Base-by-base conservation (phyloP, 2,888 invertebrate species). In the Myathropa florea region DNA sequence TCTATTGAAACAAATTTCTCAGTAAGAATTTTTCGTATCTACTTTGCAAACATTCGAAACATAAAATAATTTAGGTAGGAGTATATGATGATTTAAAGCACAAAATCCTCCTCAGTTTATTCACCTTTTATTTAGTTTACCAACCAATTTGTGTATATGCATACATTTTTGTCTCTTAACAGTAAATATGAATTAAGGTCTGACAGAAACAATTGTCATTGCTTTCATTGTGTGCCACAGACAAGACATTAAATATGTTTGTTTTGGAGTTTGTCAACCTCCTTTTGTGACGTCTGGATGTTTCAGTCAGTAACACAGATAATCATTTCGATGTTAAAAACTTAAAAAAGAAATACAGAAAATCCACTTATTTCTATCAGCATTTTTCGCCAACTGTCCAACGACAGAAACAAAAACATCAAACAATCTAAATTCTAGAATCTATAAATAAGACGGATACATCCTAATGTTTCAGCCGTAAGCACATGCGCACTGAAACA, bases 401-500 rank as follows among this genome's bases (percentile, higher is more conserved):
- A 18, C 18, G 55, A 26, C 26, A 65, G 30, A 65, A 46, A 65
- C 64, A 72, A 63, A 46, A 79, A 24, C 53, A 61, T 55, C 60
- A 81, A 70, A 64, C 39, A 36, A 78, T 23, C 57, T 59, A 28
- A 68, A 73, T 73, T 60, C 67, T 63, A 21, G 33, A 24, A 7
- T 81, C 76, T 81, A 80, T 67, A 84, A 84, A 84, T 84, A 84
- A 72, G 65, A 59, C 21, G 46, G 53, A 81, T 63, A 26, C 46
- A 84, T 84, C 75, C 64, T 76, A 61, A 75, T 53, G 55, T 65
- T 84, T 70, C 75, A 80, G 59, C 53, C 64, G 64, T 70, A 18
- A 60, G 75, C 39, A 61, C 84, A 71, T 84, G 84, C 84, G 84
- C 76, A 61, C 67, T 80, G n/a, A 23, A 61, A 30, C 39, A 72